phyloP scores from a whole-genome alignment of 2,888 invertebrate species.

The Trileptium ribeirensis region DNA sequence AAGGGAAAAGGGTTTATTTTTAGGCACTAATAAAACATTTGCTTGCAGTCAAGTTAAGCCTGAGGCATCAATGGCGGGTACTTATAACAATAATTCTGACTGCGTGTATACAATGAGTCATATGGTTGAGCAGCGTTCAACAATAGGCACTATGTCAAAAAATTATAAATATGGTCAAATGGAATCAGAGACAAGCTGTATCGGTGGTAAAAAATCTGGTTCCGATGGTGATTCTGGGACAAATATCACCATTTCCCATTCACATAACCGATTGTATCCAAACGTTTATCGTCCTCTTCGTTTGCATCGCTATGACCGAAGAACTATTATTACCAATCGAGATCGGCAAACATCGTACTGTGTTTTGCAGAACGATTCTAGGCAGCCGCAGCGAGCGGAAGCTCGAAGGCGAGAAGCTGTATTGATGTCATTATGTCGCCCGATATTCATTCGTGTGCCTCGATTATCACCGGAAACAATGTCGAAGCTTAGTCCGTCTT shows the following conservation, averaged over 20 bases:
- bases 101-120: neutral
- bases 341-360: neutral
- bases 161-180: neutral
- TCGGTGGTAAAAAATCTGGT: no score
- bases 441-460: neutral
- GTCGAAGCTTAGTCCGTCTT: no score
- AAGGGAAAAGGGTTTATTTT: neutral
- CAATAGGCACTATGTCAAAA: neutral
- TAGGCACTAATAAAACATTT: no score
- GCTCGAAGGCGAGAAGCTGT: neutral
- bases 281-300: neutral
- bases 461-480: neutral
- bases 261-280: neutral
- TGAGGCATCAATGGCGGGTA: neutral
- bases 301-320: neutral
- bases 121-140: neutral
- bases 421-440: no score
- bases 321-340: neutral
- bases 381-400: neutral
- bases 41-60: no score
- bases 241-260: no score
- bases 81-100: neutral
- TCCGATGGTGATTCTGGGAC: no score
- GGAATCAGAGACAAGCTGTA: neutral
- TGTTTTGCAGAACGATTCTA: neutral